phyloP scores from a whole-genome alignment of 2,113 vertebrate species.

The Pogona vitticeps region DNA sequence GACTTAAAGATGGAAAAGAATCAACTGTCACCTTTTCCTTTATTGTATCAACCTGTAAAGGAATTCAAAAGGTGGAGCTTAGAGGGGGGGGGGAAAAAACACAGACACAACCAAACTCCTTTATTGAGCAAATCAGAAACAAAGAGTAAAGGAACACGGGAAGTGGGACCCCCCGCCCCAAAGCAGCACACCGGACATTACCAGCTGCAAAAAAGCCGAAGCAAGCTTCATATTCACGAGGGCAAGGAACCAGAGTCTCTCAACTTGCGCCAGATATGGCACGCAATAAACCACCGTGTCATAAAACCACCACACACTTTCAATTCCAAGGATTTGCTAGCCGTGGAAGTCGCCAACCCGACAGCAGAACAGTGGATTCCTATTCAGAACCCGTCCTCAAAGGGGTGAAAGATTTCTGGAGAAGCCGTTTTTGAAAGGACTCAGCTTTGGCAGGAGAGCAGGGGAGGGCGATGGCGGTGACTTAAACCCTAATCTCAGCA shows the following conservation, averaged over 20 bases:
- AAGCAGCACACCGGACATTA: not conserved
- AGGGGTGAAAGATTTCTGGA: too few species aligned
- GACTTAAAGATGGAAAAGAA: slow-evolving; percentile 97
- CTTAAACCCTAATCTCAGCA: not conserved
- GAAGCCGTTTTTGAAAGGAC: not conserved
- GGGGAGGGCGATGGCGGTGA: not conserved
- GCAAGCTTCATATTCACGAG: not conserved
- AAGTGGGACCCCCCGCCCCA: not conserved
- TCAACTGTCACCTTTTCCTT: slow-evolving; percentile 97
- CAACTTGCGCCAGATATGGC: not conserved
- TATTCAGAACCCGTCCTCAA: not conserved
- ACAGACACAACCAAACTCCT: slow-evolving; percentile 69
- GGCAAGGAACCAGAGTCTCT: too few species aligned
- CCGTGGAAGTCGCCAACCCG: not conserved
- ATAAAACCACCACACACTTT: not conserved
- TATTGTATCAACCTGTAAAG: slow-evolving; percentile 98
- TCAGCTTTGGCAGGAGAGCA: not conserved
- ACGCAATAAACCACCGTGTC: not conserved
- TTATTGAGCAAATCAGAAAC: slow-evolving; percentile 71
- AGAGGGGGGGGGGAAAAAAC: slow-evolving; percentile 71
- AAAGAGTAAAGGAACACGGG: not conserved
- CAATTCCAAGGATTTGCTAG: not conserved
- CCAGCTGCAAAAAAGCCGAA: not conserved
- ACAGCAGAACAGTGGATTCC: not conserved
- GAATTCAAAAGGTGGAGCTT: slow-evolving; percentile 99